Conservation (phyloP, 2,888 invertebrate genomes). For the Marasmarcha lunaedactyla region DNA sequence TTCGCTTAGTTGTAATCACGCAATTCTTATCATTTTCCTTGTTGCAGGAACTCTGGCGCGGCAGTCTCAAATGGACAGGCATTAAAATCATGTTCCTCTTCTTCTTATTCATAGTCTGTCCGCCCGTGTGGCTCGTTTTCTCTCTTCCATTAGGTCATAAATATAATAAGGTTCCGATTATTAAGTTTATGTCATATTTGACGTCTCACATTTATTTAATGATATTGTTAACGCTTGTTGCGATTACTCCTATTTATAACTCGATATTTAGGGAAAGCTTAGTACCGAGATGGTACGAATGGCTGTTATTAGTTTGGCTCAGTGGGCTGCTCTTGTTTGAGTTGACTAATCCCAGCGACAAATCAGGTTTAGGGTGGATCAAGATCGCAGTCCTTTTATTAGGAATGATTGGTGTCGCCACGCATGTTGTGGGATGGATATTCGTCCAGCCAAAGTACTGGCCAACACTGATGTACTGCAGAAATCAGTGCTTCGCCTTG, state of each 20-base stretch:
- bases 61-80: constrained; percentile 95
- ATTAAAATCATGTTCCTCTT: constrained; percentile 95
- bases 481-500: constrained; percentile 97
- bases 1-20: neutral
- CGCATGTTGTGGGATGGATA: constrained; percentile 86
- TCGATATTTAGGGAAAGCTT: constrained; percentile 83
- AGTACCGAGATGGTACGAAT: constrained; percentile 95
- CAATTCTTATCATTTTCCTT: constrained; percentile 13
- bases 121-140: constrained; percentile 96
- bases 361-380: constrained; percentile 96
- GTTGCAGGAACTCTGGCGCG: constrained; percentile 95
- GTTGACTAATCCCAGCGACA: constrained; percentile 97
- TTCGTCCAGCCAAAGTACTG: constrained; percentile 77
- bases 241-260: constrained; percentile 86
- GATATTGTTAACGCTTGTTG: constrained; percentile 90
- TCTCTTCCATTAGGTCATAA: constrained; percentile 95
- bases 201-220: constrained; percentile 98
- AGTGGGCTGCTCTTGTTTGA: constrained; percentile 95
- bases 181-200: constrained; percentile 99
- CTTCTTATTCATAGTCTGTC: constrained; percentile 91
- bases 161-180: constrained; percentile 98
- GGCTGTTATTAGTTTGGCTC: constrained; percentile 94
- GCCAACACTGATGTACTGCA: constrained; percentile 91
- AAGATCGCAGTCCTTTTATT: constrained; percentile 88
- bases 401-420: constrained; percentile 90